Evolutionary conservation across 1,140 invertebrate genomes (phyloP), one percentile per base, ranked within the genome.

Genomic region (Rhyzopertha dominica): DNA sequence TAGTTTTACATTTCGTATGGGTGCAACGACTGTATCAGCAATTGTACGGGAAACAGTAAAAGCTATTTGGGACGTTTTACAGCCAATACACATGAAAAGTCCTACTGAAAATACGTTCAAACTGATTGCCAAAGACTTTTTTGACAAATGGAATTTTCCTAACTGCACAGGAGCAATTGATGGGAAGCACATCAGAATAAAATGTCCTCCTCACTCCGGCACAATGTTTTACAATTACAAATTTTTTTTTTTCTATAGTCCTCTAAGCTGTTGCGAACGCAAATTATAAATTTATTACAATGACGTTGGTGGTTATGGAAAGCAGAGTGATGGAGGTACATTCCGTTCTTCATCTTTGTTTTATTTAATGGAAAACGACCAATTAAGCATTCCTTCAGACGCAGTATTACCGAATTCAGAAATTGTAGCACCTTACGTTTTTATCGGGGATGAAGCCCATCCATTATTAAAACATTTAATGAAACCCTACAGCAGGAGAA

Each of bases 401-500:
- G n/a, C n/a, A n/a, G n/a, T n/a, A 49, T 43, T 69, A 19, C 54
- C 54, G 26, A 16, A 50, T 28, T 48, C 17, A 18, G 34, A 51
- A 20, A 45, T 46, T 22, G 28, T 18, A 25, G 48, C 56, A 18
- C 69, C 67, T 16, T 63, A 59, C 44, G 60, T 68, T 23, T 61
- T 74, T 51, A 52, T 72, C 18, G 71, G 62, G 25, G 70, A 75
- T 62, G 66, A 66, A 43, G 70, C 69, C 18, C 74, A 74, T 60
- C 53, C 65, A 24, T 49, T 73, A 28, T 58, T 49, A 28, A 22
- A 29, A 20, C 61, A 65, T 49, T 51, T 74, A 43, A 67, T 74
- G 65, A 54, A 59, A 34, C 70, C 71, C 20, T 75, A 66, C 50
- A 58, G 62, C 12, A 47, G 58, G 13, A 53, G 51, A 31, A 13